A percentile compares a stretch with the other conserved stretches of the same genome.
Conservation (phyloP, 2,113 vertebrate species). For the Herpetotheres cachinnans region DNA sequence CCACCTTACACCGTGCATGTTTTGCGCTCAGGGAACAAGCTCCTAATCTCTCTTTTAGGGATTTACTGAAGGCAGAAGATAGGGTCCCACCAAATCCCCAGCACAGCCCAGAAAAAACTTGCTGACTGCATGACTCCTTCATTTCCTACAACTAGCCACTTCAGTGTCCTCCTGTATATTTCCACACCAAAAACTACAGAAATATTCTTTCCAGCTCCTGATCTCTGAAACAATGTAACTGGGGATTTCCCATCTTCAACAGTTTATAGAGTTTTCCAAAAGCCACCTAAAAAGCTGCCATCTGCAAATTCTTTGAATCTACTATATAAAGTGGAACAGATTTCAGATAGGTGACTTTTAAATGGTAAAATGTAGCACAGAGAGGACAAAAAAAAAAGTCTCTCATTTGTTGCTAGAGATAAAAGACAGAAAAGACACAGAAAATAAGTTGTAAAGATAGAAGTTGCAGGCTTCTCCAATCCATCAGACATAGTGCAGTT, state of each 20-base stretch:
- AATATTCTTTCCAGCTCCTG: background rate
- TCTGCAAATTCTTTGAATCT: background rate
- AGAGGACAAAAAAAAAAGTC: background rate
- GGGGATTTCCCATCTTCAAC: background rate
- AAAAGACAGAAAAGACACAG: background rate
- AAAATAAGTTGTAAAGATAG: background rate
- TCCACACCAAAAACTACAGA: background rate
- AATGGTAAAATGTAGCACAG: background rate
- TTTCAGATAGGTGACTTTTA: background rate
- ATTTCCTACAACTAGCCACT: background rate
- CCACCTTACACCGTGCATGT: fast-evolving
- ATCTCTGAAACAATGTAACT: background rate
- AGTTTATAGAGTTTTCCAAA: background rate
- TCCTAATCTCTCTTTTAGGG: background rate
- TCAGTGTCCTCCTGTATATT: background rate
- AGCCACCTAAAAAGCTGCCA: background rate
- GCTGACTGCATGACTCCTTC: background rate
- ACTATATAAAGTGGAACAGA: background rate
- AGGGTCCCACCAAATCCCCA: background rate
- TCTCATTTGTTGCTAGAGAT: background rate
- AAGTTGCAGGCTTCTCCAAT: background rate
- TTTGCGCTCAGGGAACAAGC: background rate
- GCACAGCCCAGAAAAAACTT: background rate
- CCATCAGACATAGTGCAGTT: background rate
- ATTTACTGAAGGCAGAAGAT: background rate